Base-by-base conservation (phyloP, 2,797 vertebrate species). In the Emys orbicularis region DNA sequence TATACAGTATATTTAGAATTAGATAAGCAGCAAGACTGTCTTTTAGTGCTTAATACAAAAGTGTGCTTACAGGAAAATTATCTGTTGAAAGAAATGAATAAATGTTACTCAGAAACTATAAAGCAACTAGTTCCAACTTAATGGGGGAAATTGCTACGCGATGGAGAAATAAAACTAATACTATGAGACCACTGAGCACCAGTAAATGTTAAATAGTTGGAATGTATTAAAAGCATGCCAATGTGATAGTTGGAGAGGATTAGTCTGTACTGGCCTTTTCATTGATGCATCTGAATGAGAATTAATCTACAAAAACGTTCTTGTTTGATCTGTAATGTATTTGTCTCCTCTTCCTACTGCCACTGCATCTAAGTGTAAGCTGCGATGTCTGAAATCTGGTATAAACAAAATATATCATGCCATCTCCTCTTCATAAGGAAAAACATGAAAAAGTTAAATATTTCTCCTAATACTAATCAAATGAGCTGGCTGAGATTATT, bases 21-120 rank as follows among this genome's bases (percentile, higher is more conserved):
- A 87, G 90, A 89, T 93, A 95, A 94, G 54, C 25, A 89, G 31
- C 44, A 91, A 92, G 87, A n/a, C 81, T 81, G 79, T 91, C 41
- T 0, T 0, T 89, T 95, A 84, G 59, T 79, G 59, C 0, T 0
- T 57, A 95, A 95, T 96, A 89, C 54, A 92, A 57, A 79, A 82
- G 37, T 93, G 80, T 81, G 79, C 76, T 96, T 96, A 89, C 18
- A 97, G 65, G 94, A 86, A 96, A 95, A 96, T 97, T 92, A 96
- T 88, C 92, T 91, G 44, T 68, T 95, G 96, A 96, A 95, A 97
- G 94, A 89, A 89, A 93, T 41, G 50, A 83, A 95, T 95, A 96
- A 96, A 94, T 91, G 81, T 76, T 95, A 2, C 80, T 86, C 92
- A 93, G 96, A 95, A 97, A 96, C 93, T 93, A 19, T 79, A 81